phyloP scores from a whole-genome alignment of 2,888 invertebrate genomes.

The Epinotia nisella region DNA sequence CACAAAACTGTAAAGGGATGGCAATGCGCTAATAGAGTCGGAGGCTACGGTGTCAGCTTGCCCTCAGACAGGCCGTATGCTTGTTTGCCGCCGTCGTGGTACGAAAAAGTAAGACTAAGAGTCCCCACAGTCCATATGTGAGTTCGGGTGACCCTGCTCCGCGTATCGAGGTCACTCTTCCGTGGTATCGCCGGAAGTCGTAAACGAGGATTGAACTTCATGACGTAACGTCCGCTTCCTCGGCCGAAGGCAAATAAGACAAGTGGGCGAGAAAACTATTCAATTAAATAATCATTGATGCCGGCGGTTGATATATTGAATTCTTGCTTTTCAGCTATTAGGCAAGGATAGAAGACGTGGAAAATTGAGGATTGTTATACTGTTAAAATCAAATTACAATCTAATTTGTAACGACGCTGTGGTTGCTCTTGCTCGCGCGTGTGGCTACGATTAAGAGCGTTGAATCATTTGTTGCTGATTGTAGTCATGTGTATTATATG shows the following conservation, averaged over 20 bases:
- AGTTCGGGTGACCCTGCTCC: conserved; percentile 35
- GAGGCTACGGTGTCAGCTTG: too few species aligned
- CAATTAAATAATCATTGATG: background rate
- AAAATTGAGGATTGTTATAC: background rate
- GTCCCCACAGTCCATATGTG: background rate
- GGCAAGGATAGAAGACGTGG: background rate
- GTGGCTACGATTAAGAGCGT: background rate
- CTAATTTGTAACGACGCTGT: background rate
- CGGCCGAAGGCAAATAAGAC: conserved; percentile 15
- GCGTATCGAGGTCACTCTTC: conserved; percentile 40
- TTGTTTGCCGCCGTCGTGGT: too few species aligned
- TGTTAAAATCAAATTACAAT: background rate
- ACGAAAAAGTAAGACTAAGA: too few species aligned
- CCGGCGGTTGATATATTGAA: background rate
- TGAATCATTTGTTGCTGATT: background rate
- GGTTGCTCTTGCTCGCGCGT: background rate
- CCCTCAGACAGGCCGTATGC: too few species aligned
- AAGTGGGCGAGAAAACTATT: conserved; percentile 18
- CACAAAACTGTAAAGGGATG: too few species aligned
- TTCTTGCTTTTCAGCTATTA: background rate
- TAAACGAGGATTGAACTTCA: conserved; percentile 36
- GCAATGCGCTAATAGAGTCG: too few species aligned
- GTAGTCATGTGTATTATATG: background rate
- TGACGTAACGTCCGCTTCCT: conserved; percentile 42
- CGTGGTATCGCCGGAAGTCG: conserved; percentile 35